Evolutionary conservation across 1,140 invertebrate species (phyloP), one percentile per base, ranked within the genome.

Genomic region (Goniozus legneri): DNA sequence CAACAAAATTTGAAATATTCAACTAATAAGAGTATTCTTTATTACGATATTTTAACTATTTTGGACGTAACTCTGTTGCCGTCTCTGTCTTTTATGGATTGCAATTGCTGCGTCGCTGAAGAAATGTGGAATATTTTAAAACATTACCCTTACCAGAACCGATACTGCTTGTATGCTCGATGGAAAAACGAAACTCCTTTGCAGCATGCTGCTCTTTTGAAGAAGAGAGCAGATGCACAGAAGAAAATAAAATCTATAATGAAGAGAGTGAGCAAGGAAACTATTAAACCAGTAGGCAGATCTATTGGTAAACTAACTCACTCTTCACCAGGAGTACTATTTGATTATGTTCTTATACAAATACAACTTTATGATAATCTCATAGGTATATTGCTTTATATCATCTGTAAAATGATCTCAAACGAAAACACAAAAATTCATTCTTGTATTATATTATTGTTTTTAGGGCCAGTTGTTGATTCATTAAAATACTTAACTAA

Each of bases 341-440:
- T 99, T 67, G 94, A 98, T 76, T 98, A 98, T 77, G 91, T 95
- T 73, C 76, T 82, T 18, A 64, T 87, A 45, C 92, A 98, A 81
- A 96, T 99, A 55, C 95, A 98, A 79, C 83, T 92, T 13, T 98
- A 96, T 77, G 95, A 98, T 76, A 99, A 99, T 76, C 82, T 99
- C 34, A 99, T 90, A 52, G 84, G 73, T 75, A 56, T 14, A 44
- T 22, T 32, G 10, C 47, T 15, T 21, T 15, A 6, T 13, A 8
- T 14, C n/a, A 20, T 2, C n/a, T 43, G 7, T 10, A 12, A 1
- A n/a, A 12, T 27, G 15, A 22, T 41, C 15, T 13, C 21, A 36
- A 32, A 32, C n/a, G 34, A 44, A 15, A 44, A 31, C 30, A 6
- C 12, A 48, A 34, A 21, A 30, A 33, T 38, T 22, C 18, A 51